Conservation (phyloP, 2,113 vertebrate genomes). For the Percina caprodes region DNA sequence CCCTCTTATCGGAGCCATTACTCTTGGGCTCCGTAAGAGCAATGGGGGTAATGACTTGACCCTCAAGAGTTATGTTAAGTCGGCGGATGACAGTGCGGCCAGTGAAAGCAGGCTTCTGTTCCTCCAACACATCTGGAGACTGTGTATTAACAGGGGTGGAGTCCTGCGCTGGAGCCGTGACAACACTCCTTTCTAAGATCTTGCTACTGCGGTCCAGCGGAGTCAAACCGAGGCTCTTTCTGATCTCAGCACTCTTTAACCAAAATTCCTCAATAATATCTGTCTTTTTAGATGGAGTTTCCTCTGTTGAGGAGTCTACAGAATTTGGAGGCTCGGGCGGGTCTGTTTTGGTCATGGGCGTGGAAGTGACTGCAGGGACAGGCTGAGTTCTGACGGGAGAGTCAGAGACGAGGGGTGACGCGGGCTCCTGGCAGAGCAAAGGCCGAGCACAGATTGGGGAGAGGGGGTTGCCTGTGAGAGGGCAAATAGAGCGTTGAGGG, state of each 20-base stretch:
- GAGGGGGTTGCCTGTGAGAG: slow-evolving; percentile 79
- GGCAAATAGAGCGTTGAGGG: slow-evolving; percentile 76
- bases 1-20: slow-evolving; percentile 83
- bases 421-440: slow-evolving; percentile 87
- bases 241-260: slow-evolving; percentile 96
- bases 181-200: slow-evolving; percentile 75
- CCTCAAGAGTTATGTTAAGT: slow-evolving; percentile 87
- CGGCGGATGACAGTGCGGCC: slow-evolving; percentile 85
- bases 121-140: slow-evolving; percentile 71
- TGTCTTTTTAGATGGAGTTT: slow-evolving; percentile 85
- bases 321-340: slow-evolving; percentile 67
- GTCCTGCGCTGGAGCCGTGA: slow-evolving; percentile 43
- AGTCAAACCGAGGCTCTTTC: slow-evolving; percentile 92
- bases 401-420: slow-evolving; percentile 82
- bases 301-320: slow-evolving; percentile 78
- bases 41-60: slow-evolving; percentile 86
- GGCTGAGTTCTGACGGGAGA: slow-evolving; percentile 94
- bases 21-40: slow-evolving; percentile 85
- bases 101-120: slow-evolving; percentile 77
- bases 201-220: slow-evolving; percentile 88
- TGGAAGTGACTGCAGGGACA: slow-evolving; percentile 88
- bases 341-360: slow-evolving; percentile 85
- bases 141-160: slow-evolving; percentile 73
- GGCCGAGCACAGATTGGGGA: slow-evolving; percentile 93
- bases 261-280: slow-evolving; percentile 97